These are phyloP conservation scores for Perizoma affinitatum DNA, from an alignment of 2,888 invertebrate genomes.

Conservation along the genomic window DNA sequence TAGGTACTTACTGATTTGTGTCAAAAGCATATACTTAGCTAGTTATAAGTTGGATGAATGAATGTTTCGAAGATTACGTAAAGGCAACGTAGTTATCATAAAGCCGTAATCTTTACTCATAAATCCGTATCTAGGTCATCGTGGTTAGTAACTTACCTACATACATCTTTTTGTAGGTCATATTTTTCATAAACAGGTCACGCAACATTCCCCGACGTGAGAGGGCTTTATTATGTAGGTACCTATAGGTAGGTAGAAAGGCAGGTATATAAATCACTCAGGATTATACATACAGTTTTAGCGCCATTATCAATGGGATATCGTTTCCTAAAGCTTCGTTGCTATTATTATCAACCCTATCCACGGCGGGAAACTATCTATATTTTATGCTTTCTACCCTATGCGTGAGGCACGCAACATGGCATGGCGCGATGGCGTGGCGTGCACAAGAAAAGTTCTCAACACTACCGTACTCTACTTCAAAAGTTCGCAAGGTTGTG, in stretches of 20 bases:
- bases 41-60: too few relatives aligned
- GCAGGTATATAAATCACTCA: conserved; percentile 32
- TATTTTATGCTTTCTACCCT: conserved; percentile 44
- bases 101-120: conserved; percentile 20
- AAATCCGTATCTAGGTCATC: conserved; percentile 24
- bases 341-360: conserved; percentile 53
- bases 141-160: not conserved
- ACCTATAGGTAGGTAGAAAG: too few relatives aligned
- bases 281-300: conserved; percentile 50
- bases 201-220: conserved; percentile 26
- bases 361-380: conserved; percentile 51
- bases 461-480: conserved; percentile 12
- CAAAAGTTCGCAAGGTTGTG: conserved; percentile 10
- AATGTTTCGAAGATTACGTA: too few relatives aligned
- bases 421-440: conserved; percentile 30
- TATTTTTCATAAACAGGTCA: conserved; percentile 9
- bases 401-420: conserved; percentile 63
- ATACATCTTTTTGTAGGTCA: too few relatives aligned
- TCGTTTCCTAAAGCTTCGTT: conserved; percentile 48
- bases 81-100: too few relatives aligned
- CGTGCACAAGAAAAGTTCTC: conserved; percentile 44
- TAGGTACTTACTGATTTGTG: too few relatives aligned
- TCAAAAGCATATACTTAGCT: too few relatives aligned
- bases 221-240: conserved; percentile 20
- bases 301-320: conserved; percentile 47